These are phyloP conservation scores for Hapalemur alaotrensis DNA, from an alignment of 2,797 vertebrate genomes.

Conservation along the genomic window DNA sequence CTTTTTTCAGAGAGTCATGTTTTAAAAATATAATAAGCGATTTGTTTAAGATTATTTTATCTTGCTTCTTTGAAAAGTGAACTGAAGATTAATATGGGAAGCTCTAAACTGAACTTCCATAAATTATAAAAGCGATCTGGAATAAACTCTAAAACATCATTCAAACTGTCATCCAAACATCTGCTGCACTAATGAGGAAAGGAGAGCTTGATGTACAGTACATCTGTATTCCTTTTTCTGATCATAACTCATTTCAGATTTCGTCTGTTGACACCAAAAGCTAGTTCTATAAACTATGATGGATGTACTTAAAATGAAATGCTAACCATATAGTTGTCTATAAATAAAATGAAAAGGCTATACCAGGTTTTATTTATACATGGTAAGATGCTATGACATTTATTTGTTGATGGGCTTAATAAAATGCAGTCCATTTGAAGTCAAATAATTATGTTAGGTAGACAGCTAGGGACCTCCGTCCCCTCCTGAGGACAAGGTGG, in stretches of 20 bases:
- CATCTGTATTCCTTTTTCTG: slow-evolving; percentile 53
- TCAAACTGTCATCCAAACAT: slow-evolving; percentile 55
- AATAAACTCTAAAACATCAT: slow-evolving; percentile 39
- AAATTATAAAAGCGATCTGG: slow-evolving; percentile 13
- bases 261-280: slow-evolving; percentile 33
- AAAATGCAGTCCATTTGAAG: neutral
- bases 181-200: slow-evolving; percentile 54
- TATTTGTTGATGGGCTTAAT: slow-evolving; percentile 18
- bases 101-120: neutral
- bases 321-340: neutral
- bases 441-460: neutral
- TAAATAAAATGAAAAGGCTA: slow-evolving; percentile 34
- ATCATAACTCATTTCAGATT: slow-evolving; percentile 53
- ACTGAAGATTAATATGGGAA: neutral
- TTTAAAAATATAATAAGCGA: neutral
- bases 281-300: neutral
- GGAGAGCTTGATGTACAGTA: neutral
- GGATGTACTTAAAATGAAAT: slow-evolving; percentile 27
- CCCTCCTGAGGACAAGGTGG: no score
- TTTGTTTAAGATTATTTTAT: neutral
- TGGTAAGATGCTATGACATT: neutral
- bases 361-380: neutral
- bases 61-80: neutral
- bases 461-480: no score
- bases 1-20: neutral